Evolutionary conservation across 2,113 vertebrate species (phyloP).

Genomic region (Coturnix japonica): DNA sequence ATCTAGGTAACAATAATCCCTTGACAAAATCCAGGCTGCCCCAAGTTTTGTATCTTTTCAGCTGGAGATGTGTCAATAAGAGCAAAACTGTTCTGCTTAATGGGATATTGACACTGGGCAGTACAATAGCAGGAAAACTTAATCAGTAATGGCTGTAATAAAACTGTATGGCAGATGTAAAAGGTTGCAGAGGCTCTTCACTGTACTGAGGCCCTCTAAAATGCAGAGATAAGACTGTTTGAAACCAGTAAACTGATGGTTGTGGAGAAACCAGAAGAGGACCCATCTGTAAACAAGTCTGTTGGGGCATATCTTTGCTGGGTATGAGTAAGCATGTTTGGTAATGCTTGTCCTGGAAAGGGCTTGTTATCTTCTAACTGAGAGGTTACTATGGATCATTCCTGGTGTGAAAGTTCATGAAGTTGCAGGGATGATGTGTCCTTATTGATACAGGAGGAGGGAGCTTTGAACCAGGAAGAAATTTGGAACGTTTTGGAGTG

Average conservation of each 20-base stretch:
- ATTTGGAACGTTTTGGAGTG: neutral
- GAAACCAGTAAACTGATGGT: neutral
- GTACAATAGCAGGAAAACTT: neutral
- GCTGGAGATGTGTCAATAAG: neutral
- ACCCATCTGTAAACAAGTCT: neutral
- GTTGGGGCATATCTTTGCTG: neutral
- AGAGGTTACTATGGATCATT: conserved; percentile 31
- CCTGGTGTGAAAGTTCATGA: neutral
- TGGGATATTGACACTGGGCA: neutral
- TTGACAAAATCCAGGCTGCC: neutral
- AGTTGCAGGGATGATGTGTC: neutral
- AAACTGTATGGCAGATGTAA: neutral
- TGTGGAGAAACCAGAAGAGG: neutral
- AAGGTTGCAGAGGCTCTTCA: neutral
- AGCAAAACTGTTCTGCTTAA: neutral
- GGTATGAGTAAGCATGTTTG: neutral
- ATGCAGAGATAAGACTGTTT: neutral
- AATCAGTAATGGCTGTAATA: neutral
- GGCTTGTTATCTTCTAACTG: neutral
- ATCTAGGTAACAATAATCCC: neutral
- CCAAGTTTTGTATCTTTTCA: neutral
- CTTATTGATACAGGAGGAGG: neutral
- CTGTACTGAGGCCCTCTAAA: neutral
- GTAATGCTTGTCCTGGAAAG: neutral
- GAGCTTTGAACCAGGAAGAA: neutral